Conservation (phyloP, 2,888 invertebrate genomes). For the Platycnemis pennipes region DNA sequence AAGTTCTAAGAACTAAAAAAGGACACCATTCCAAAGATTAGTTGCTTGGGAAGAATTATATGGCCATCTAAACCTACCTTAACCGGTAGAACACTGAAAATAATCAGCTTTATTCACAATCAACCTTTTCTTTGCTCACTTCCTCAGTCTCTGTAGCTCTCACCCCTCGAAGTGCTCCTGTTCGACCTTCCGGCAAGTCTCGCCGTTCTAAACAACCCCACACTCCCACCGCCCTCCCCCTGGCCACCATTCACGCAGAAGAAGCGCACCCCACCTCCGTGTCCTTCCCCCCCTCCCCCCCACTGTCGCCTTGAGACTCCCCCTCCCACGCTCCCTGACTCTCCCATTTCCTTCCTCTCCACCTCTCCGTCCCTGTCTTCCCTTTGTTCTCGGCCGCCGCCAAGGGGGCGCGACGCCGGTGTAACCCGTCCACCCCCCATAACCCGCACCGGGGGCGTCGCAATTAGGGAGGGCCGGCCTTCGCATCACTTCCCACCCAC, state of each 20-base stretch:
- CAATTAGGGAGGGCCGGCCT: constrained; percentile 10
- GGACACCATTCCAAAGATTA: too few species aligned
- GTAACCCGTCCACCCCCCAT: neutral
- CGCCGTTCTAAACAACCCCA: too few species aligned
- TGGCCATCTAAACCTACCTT: too few species aligned
- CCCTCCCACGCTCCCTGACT: neutral
- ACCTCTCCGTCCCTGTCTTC: neutral
- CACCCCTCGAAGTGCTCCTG: neutral
- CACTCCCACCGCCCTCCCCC: neutral
- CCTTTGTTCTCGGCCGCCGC: neutral
- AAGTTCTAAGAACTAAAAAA: too few species aligned
- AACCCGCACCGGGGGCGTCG: neutral
- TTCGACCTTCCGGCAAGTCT: neutral
- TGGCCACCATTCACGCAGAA: neutral
- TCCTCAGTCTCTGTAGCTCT: neutral
- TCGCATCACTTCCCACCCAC: neutral
- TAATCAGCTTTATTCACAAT: too few species aligned
- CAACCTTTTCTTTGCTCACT: neutral
- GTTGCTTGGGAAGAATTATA: too few species aligned
- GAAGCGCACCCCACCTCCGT: neutral
- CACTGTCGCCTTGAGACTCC: neutral
- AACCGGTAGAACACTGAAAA: too few species aligned
- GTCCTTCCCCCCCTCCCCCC: neutral
- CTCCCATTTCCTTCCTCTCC: neutral
- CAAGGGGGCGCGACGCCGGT: neutral